These are phyloP conservation scores for Stictonetta naevosa DNA, from an alignment of 2,113 vertebrate species.

Conservation along the genomic window DNA sequence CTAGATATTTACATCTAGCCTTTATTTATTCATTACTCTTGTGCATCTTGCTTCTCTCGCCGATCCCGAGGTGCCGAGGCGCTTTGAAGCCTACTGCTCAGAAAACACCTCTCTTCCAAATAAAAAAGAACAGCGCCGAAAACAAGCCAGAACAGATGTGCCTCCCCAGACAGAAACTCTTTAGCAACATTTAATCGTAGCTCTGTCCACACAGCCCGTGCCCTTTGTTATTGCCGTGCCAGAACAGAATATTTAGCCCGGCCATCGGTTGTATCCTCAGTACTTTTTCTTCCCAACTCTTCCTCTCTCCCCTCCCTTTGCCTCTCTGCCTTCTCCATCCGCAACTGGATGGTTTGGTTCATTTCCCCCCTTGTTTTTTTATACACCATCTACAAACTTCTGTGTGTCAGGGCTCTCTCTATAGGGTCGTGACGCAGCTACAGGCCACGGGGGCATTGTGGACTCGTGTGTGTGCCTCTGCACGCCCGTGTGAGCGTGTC, in stretches of 20 bases:
- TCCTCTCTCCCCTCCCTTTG: rapidly evolving
- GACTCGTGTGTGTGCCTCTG: neutral
- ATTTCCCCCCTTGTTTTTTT: neutral
- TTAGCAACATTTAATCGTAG: constrained; percentile 4
- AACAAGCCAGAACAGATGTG: neutral
- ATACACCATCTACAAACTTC: neutral
- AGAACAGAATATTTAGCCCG: neutral
- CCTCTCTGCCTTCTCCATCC: neutral
- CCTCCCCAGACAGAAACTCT: neutral
- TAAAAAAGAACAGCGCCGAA: neutral
- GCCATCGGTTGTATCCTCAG: neutral
- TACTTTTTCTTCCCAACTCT: neutral
- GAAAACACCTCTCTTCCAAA: constrained; percentile 14
- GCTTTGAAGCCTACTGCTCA: neutral
- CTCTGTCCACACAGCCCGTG: neutral
- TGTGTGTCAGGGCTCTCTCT: neutral
- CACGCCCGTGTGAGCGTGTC: neutral
- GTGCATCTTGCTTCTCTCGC: neutral
- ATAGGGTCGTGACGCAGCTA: neutral
- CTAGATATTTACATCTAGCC: neutral
- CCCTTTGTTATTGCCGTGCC: neutral
- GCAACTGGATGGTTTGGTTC: neutral
- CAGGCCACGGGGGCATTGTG: neutral
- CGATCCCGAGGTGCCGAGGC: neutral
- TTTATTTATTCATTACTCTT: neutral